Percentiles rank a stretch among this genome's conserved stretches.
Conservation (phyloP, 1,140 invertebrate species). For the Drosophila azteca region DNA sequence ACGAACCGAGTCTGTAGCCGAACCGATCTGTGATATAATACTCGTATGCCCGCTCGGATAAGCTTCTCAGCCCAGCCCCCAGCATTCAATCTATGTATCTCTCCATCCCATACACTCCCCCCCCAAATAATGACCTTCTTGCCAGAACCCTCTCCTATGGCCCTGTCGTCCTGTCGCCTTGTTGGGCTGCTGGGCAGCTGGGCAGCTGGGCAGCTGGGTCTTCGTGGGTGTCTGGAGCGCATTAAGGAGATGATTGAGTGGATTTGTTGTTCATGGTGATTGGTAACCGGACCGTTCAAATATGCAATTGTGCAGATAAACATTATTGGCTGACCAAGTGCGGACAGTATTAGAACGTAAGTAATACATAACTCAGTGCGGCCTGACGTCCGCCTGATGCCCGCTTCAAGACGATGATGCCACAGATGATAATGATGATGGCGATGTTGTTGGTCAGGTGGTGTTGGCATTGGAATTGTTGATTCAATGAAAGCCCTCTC, state of each 20-base stretch:
- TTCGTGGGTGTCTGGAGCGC: constrained; percentile 35
- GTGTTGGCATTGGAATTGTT: constrained; percentile 21
- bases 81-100: constrained; percentile 15
- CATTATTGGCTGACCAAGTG: constrained; percentile 63
- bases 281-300: constrained; percentile 55
- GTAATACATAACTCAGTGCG: constrained; percentile 52
- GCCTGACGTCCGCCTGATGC: constrained; percentile 1
- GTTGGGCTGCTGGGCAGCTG: background rate
- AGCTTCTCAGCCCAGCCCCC: constrained; percentile 5
- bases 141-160: constrained; percentile 4
- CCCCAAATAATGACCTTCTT: constrained; percentile 40
- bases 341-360: constrained; percentile 54
- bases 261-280: constrained; percentile 69
- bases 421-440: constrained; percentile 7
- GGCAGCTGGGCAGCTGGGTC: background rate
- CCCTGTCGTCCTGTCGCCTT: no score
- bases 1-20: background rate
- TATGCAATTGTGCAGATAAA: constrained; percentile 66
- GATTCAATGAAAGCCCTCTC: constrained; percentile 18
- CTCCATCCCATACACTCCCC: constrained; percentile 10
- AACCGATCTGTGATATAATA: constrained; percentile 7
- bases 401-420: constrained; percentile 13
- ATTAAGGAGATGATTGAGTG: constrained; percentile 79
- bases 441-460: constrained; percentile 40
- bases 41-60: constrained; percentile 1